Conservation (phyloP, 2,888 invertebrate genomes). For the Zaprionus obscuricornis region DNA sequence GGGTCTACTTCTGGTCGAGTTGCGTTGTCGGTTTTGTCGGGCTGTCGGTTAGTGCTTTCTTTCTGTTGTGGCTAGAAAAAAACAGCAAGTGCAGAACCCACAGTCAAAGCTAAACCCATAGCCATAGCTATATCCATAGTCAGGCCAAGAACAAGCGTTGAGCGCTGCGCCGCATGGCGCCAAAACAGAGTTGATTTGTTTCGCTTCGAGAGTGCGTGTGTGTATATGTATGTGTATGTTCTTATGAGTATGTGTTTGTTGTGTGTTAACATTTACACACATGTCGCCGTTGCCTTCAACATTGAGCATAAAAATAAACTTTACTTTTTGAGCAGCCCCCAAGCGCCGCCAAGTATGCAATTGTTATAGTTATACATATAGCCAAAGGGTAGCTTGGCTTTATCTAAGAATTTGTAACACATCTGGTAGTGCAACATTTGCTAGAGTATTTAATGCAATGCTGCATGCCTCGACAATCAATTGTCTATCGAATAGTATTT, state of each 20-base stretch:
- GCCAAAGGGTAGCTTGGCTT: conserved; percentile 23
- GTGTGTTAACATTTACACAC: conserved; percentile 70
- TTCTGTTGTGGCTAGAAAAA: conserved; percentile 56
- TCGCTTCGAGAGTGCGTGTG: conserved; percentile 51
- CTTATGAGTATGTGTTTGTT: conserved; percentile 30
- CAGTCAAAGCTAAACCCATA: conserved; percentile 1
- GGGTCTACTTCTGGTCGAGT: conserved; percentile 53
- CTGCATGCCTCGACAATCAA: no score
- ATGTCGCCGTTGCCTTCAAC: conserved; percentile 49
- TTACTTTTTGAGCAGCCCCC: conserved; percentile 41
- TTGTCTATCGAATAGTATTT: no score
- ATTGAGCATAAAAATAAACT: conserved; percentile 74
- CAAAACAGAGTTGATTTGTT: conserved; percentile 77
- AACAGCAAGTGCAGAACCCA: conserved; percentile 15
- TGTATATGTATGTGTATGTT: conserved; percentile 17
- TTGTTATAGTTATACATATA: conserved; percentile 41
- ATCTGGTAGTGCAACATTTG: no score
- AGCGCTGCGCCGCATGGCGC: conserved; percentile 63
- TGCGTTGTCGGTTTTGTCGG: conserved; percentile 49
- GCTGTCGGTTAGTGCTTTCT: conserved; percentile 15
- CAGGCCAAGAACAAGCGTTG: conserved; percentile 5
- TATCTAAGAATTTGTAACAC: background rate
- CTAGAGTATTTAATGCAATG: no score
- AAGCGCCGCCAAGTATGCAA: conserved; percentile 69
- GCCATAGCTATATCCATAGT: conserved; percentile 6